Evolutionary conservation across 2,113 vertebrate species (phyloP), one percentile per base, ranked within the genome.

Genomic region (Tragulus kanchil): DNA sequence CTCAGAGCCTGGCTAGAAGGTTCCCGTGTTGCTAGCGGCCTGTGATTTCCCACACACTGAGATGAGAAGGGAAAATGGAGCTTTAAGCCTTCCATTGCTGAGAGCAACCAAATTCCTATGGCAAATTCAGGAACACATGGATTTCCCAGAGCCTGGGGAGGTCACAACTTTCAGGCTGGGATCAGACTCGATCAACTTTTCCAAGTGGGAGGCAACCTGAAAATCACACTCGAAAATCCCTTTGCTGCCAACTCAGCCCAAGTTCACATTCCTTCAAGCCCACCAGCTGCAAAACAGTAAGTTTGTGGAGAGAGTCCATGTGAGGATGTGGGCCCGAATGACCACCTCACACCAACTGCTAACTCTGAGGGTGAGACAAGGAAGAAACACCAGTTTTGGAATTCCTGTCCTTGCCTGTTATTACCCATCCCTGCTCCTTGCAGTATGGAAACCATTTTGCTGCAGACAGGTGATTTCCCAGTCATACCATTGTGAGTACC

Each of bases 371-470:
- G 78, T 58, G 16, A 42, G 58, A 21, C 11, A 3, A 6, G 11
- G 50, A 48, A 95, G 62, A 48, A 62, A 75, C 58, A n/a, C 26
- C 56, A 62, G 3, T 75, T 26, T 36, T 90, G 83, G 93, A 83
- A 86, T 92, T 67, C 89, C 56, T 50, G 3, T 21, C 19, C 64
- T 67, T 48, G 58, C 36, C 48, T 36, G 25, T 69, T 58, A 19
- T n/a, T 61, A 26, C 31, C 58, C 23, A 17, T 36, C 25, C 23
- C 50, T 12, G 1, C 62, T n/a, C 69, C 42, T 79, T 61, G n/a
- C n/a, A 58, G n/a, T 10, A 75, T 16, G 90, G 96, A 95, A 96
- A 92, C 65, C 25, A 64, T 52, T 83, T 62, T 89, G 65, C 31
- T 6, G 59, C 42, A 62, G 73, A 84, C 25, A 26, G 81, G 81